Conservation (phyloP, 2,113 vertebrate genomes). For the Gymnarchus niloticus region DNA sequence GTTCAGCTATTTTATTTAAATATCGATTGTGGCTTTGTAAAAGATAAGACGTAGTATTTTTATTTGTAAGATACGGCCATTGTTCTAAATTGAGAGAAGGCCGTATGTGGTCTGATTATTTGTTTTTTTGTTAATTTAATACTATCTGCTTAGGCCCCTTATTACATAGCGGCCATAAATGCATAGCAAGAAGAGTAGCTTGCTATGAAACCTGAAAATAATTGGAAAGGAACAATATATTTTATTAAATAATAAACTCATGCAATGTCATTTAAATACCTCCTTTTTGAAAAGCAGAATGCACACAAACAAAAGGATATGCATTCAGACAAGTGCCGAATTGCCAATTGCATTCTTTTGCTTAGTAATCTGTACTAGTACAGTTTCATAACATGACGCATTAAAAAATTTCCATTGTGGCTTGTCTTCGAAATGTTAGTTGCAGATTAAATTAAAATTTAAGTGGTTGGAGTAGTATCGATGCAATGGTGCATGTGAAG, state of each 20-base stretch:
- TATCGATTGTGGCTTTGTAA: constrained; percentile 80
- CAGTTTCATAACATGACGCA: neutral
- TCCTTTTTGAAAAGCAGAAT: neutral
- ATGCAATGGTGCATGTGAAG: neutral
- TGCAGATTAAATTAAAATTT: neutral
- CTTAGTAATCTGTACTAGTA: neutral
- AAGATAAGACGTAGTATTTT: constrained; percentile 76
- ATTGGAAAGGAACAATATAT: neutral
- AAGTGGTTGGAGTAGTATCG: neutral
- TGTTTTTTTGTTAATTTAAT: neutral
- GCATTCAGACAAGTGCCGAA: neutral
- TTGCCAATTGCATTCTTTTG: neutral
- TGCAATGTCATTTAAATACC: neutral
- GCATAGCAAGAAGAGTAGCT: neutral
- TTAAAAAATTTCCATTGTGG: neutral
- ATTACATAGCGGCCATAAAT: neutral
- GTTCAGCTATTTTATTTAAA: constrained; percentile 75
- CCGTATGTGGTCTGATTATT: constrained; percentile 63
- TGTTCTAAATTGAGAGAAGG: constrained; percentile 76
- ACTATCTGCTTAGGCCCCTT: neutral
- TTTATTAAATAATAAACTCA: neutral
- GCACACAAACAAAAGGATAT: neutral
- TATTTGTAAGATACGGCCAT: constrained; percentile 71
- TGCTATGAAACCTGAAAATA: neutral
- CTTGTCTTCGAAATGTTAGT: neutral